Base-by-base conservation (phyloP, 2,797 vertebrate genomes). In the Ctenopoma kingsleyae region DNA sequence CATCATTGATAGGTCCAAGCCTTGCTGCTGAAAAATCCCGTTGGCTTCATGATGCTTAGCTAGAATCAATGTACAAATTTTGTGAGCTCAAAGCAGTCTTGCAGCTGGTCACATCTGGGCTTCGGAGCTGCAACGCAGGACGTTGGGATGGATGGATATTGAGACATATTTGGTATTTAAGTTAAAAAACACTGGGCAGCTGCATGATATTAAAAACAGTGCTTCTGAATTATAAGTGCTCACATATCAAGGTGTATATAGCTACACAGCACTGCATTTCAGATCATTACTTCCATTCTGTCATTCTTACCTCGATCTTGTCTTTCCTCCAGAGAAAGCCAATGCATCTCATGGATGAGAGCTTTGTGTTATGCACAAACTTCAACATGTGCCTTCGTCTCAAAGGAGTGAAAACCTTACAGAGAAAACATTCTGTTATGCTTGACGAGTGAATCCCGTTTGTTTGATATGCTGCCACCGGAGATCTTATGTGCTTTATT, bases 401-500 rank as follows among this genome's bases (percentile, higher is more conserved):
- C 80, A 62, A 56, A 79, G 60, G 75, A 80, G 48, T 10, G 47
- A 67, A 20, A 80, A 68, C 80, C 51, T 38, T 59, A 61, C 52
- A 15, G 41, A 74, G 49, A 59, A 67, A 80, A 57, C 49, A 43
- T 43, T 68, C 49, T 52, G 55, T 74, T 69, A 67, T 74, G 69
- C 76, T 78, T 67, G 66, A 85, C 50, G 27, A 83, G 52, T 60
- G 51, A 77, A 79, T 80, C 73, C 46, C 51, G 68, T 75, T 69
- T 71, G 61, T 85, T 82, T 87, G 77, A 87, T 88, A 79, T 80
- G 74, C 61, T 67, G 59, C 71, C 67, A 54, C 71, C 15, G 17
- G 71, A 79, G 78, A 77, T 71, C 55, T 59, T 55, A 22, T 72
- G 64, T 58, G 69, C 62, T 88, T 85, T 73, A 62, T 75, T 78